Conservation (phyloP, 2,888 invertebrate species). For the Falcaria lacertinaria region DNA sequence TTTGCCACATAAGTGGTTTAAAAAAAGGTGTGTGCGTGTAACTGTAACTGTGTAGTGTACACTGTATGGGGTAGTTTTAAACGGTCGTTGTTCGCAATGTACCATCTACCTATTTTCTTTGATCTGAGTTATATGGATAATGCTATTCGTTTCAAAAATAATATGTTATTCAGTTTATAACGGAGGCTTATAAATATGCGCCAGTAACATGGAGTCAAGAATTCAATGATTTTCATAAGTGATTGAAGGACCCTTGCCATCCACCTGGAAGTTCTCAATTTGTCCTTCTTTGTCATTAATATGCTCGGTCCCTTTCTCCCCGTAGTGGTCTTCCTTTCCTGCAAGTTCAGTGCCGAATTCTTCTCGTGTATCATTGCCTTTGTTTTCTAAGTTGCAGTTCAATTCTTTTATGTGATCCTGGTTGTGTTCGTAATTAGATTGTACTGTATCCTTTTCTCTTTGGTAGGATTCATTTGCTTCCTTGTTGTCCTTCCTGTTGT, state of each 20-base stretch:
- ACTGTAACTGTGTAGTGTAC: too few relatives aligned
- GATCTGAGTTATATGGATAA: too few relatives aligned
- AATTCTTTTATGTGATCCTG: constrained; percentile 25
- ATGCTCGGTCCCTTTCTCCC: constrained; percentile 27
- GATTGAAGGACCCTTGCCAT: constrained; percentile 28
- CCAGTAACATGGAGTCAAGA: not conserved
- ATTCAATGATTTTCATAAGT: constrained; percentile 26
- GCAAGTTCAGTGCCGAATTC: constrained; percentile 13
- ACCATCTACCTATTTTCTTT: too few relatives aligned
- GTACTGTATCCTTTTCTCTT: constrained; percentile 25
- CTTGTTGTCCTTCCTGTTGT: constrained; percentile 25
- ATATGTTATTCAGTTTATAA: too few relatives aligned
- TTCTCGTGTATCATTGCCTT: constrained; percentile 12
- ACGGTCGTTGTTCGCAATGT: too few relatives aligned
- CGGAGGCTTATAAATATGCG: not conserved
- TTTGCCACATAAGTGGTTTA: too few relatives aligned
- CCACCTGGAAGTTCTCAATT: constrained; percentile 26
- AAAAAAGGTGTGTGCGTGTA: too few relatives aligned
- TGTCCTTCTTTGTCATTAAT: constrained; percentile 23
- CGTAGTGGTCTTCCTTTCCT: constrained; percentile 29
- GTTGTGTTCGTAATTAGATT: constrained; percentile 23
- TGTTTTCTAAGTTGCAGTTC: constrained; percentile 14
- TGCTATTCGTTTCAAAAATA: too few relatives aligned
- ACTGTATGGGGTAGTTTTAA: too few relatives aligned
- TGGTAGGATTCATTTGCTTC: constrained; percentile 30